Evolutionary conservation across 1,140 invertebrate genomes (phyloP).

Genomic region (Mamestra configurata): DNA sequence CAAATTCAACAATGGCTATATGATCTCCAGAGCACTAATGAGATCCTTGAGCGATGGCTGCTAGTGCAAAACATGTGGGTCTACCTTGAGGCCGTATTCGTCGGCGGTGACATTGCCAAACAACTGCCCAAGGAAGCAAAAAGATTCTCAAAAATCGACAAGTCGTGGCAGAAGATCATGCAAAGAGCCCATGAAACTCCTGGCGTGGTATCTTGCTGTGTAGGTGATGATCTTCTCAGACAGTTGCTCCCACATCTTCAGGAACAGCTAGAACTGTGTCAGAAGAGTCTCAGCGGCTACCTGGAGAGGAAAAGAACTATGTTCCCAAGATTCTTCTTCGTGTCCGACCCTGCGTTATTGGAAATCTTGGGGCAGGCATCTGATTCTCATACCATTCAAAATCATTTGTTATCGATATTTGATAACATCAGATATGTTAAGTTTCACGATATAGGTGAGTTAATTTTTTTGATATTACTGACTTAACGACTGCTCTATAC

Average conservation of each 20-base stretch:
- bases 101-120: conserved; percentile 99
- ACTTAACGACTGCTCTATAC: no score
- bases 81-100: conserved; percentile 99
- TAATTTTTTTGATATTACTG: no score
- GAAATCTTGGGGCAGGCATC: conserved; percentile 99
- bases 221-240: conserved; percentile 97
- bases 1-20: conserved; percentile 98
- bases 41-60: conserved; percentile 98
- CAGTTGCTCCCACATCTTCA: conserved; percentile 98
- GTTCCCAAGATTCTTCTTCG: conserved; percentile 99
- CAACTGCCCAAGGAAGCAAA: conserved; percentile 98
- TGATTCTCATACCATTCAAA: conserved; percentile 99
- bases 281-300: conserved; percentile 98
- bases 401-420: conserved; percentile 98
- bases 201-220: conserved; percentile 98
- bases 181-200: conserved; percentile 97
- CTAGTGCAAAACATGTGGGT: conserved; percentile 99
- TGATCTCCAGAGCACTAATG: conserved; percentile 98
- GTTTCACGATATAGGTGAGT: conserved; percentile 95
- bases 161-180: conserved; percentile 99
- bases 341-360: conserved; percentile 98
- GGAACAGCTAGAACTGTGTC: conserved; percentile 98
- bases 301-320: conserved; percentile 98
- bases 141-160: conserved; percentile 98
- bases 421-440: conserved; percentile 98